Evolutionary conservation across 2,888 invertebrate genomes (phyloP), one percentile per base, ranked within the genome.

Genomic region (Athetis lepigone): DNA sequence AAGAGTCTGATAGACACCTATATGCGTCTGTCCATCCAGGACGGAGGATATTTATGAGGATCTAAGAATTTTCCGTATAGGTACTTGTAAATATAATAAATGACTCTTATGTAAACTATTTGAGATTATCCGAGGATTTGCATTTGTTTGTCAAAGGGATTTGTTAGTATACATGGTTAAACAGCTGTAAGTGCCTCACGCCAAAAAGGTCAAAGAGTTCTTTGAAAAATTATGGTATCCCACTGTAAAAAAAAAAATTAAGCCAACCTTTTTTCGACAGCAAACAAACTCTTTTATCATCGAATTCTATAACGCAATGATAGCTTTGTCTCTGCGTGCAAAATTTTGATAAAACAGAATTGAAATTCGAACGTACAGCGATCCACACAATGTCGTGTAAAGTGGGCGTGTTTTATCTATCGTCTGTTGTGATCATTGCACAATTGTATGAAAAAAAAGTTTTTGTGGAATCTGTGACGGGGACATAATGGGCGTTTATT

Each of bases 381-480:
- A 69, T 40, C 45, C 70, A 54, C 42, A 75, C 76, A 80, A 75
- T 72, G 39, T 65, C 50, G 47, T 72, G 61, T 62, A 85, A 89
- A 90, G 82, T 88, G 81, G 92, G 93, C 91, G 92, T 91, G 88
- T 86, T 86, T 88, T 90, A 91, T 93, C 92, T 92, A 91, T 90
- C 83, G 85, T 83, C 82, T 89, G 90, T 91, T 92, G 85, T 92
- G 91, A 92, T 91, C 85, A 85, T 84, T 88, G 85, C 84, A 90
- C 88, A 89, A 89, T 89, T 81, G 86, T 71, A 73, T 73, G 77
- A 82, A 83, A 84, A 80, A 83, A 83, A 77, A 65, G 37, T 63
- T 80, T 84, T 85, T 85, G 84, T 85, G 75, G 67, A 67, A 66
- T 77, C 75, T 69, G 72, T 82, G 85, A 85, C 82, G 74, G 81